These are phyloP conservation scores for Troglohyphantes excavatus DNA, from an alignment of 2,888 invertebrate genomes.

Conservation along the genomic window DNA sequence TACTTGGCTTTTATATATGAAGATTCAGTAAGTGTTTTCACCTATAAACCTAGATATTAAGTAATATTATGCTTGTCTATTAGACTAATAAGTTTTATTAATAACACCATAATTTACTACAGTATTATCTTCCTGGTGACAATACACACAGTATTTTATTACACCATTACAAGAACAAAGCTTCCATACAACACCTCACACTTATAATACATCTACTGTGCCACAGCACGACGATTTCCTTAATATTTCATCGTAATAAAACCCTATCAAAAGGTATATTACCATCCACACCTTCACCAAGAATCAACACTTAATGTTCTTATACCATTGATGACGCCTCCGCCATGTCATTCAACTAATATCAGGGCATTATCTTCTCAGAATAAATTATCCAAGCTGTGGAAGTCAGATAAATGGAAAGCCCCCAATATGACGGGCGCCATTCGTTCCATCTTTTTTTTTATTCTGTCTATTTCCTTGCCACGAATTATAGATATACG, in stretches of 20 bases:
- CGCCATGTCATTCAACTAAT: neutral
- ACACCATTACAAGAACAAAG: too few species aligned
- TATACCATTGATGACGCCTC: neutral
- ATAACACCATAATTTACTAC: too few species aligned
- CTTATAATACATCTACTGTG: too few species aligned
- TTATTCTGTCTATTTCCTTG: neutral
- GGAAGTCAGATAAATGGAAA: neutral
- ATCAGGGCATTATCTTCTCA: neutral
- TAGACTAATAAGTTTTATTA: too few species aligned
- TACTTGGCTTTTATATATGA: too few species aligned
- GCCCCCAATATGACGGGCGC: neutral
- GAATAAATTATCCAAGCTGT: slow-evolving; percentile 1
- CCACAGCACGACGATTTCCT: neutral
- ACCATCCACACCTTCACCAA: neutral
- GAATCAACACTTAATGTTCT: neutral
- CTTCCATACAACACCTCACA: too few species aligned
- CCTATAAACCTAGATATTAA: too few species aligned
- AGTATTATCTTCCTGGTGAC: too few species aligned
- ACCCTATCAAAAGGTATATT: neutral
- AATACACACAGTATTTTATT: too few species aligned
- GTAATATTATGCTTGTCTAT: too few species aligned
- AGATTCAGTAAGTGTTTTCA: too few species aligned
- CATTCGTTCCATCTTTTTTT: neutral
- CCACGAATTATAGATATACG: neutral
- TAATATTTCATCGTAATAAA: neutral